Conservation (phyloP, 2,888 invertebrate genomes). For the Matsumyia berberina region DNA sequence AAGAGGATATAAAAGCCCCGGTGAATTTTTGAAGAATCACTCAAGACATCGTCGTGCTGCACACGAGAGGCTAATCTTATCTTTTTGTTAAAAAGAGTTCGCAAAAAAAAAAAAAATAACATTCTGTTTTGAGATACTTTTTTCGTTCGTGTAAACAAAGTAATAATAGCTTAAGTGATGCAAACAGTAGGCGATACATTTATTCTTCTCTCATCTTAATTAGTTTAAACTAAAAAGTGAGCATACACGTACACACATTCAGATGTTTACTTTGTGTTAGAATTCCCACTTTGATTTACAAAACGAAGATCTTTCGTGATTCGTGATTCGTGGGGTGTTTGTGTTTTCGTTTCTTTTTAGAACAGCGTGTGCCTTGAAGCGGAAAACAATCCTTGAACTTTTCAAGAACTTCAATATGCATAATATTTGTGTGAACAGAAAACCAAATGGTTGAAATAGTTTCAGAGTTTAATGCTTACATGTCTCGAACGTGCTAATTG, state of each 20-base stretch:
- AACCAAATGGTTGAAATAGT: neutral
- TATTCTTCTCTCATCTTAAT: neutral
- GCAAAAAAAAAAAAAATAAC: neutral
- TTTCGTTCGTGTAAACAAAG: neutral
- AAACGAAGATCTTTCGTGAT: too few relatives aligned
- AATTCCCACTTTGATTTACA: neutral
- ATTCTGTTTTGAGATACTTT: neutral
- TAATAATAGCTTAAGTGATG: neutral
- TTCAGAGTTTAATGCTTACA: neutral
- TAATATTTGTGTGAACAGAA: too few relatives aligned
- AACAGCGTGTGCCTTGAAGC: neutral
- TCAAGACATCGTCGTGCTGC: constrained; percentile 1
- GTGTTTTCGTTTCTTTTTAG: neutral
- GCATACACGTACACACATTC: neutral
- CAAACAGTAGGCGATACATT: neutral
- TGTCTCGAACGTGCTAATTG: constrained; percentile 4
- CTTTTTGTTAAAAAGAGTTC: neutral
- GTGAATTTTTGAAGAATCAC: neutral
- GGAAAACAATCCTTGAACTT: neutral
- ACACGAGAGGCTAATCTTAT: neutral
- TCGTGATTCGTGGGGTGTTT: neutral
- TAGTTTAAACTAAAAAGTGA: neutral
- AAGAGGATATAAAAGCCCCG: too few relatives aligned
- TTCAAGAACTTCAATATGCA: neutral
- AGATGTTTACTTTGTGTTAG: too few relatives aligned